Evolutionary conservation across 1,140 invertebrate genomes (phyloP).

Genomic region (Tetranychus cinnabarinus): DNA sequence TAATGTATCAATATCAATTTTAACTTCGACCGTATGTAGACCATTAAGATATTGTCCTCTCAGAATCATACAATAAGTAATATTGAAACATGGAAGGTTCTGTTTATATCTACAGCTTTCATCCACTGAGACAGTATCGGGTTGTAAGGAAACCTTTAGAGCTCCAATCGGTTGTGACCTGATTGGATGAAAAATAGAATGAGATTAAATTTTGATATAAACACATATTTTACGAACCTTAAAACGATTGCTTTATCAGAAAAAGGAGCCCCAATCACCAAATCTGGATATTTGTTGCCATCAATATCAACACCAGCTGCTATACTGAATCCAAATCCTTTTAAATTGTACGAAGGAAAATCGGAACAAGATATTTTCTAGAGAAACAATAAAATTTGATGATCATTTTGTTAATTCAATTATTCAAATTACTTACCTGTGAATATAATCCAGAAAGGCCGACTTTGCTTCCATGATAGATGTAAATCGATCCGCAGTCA

Average conservation of each 20-base stretch:
- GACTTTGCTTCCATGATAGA: constrained; percentile 20
- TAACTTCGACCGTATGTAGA: background rate
- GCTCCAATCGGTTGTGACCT: background rate
- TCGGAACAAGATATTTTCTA: background rate
- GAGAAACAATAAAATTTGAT: background rate
- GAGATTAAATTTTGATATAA: background rate
- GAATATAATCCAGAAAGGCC: constrained; percentile 46
- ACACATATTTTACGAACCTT: background rate
- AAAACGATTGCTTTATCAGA: constrained; percentile 4
- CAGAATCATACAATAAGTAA: background rate
- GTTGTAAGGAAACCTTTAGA: background rate
- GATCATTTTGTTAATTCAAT: background rate
- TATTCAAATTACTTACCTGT: constrained; percentile 28
- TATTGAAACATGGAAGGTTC: background rate
- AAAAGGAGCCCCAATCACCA: constrained; percentile 7
- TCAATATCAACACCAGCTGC: constrained; percentile 3
- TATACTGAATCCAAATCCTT: constrained; percentile 7
- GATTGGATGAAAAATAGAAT: background rate
- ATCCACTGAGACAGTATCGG: background rate
- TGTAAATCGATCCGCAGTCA: constrained; percentile 26
- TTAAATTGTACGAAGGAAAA: background rate
- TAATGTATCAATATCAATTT: background rate
- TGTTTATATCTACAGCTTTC: background rate
- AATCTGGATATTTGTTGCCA: constrained; percentile 5
- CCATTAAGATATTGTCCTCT: background rate